A percentile compares a stretch with the other conserved stretches of the same genome.
These are phyloP conservation scores for Tapera naevia DNA, from an alignment of 2,797 vertebrate species.

Conservation along the genomic window DNA sequence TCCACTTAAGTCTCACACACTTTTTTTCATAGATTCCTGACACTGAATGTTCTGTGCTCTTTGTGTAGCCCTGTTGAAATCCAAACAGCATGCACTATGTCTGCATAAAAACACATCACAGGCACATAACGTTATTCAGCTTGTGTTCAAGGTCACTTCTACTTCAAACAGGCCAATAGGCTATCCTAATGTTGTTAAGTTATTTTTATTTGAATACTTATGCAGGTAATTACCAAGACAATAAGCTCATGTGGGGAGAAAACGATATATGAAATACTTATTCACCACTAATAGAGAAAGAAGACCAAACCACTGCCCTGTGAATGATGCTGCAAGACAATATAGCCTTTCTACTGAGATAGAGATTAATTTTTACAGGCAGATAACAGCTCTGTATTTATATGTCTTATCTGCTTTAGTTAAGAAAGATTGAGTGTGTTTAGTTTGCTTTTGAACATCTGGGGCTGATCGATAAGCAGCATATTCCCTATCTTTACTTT, in stretches of 20 bases:
- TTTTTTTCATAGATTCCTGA: neutral
- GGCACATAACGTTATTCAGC: neutral
- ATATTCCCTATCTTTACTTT: neutral
- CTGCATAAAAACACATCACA: neutral
- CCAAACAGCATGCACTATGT: neutral
- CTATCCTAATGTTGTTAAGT: neutral
- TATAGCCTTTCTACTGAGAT: neutral
- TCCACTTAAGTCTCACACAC: neutral
- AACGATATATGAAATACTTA: conserved; percentile 12
- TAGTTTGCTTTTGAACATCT: conserved; percentile 29
- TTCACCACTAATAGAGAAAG: neutral
- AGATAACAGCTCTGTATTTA: conserved; percentile 17
- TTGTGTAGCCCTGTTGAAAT: neutral
- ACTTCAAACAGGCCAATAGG: neutral
- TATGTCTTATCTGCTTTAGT: conserved; percentile 26
- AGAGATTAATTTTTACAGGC: conserved; percentile 10
- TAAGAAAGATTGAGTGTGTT: conserved; percentile 2
- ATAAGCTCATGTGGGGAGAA: neutral
- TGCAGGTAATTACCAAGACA: neutral
- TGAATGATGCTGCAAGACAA: neutral
- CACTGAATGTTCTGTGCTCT: neutral
- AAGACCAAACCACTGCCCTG: neutral
- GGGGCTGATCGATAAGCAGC: conserved; percentile 3
- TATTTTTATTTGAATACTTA: conserved; percentile 46
- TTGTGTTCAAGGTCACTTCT: conserved; percentile 39